Evolutionary conservation across 2,797 vertebrate genomes (phyloP).

Genomic region (Myotis vivesi): DNA sequence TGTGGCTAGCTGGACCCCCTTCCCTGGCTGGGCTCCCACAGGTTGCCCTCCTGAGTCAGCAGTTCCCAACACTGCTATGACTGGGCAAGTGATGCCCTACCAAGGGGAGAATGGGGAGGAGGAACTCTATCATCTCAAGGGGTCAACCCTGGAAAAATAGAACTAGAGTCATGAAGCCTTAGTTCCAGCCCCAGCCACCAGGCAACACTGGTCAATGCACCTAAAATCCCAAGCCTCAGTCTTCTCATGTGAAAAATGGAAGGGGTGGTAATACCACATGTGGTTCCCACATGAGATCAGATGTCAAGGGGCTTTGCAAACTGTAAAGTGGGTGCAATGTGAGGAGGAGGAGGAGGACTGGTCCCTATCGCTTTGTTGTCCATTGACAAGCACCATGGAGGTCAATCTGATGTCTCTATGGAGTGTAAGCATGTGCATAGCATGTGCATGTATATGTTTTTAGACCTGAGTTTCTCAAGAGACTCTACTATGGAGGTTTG

Average conservation of each 20-base stretch:
- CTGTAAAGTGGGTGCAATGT: not conserved
- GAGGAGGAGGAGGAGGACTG: not conserved
- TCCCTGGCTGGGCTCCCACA: not conserved
- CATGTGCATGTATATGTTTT: not conserved
- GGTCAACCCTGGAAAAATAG: not conserved
- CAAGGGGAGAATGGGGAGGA: not conserved
- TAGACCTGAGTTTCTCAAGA: conserved; percentile 54
- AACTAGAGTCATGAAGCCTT: not conserved
- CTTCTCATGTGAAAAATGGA: not conserved
- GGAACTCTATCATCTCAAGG: not conserved
- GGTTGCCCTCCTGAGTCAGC: not conserved
- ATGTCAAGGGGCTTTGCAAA: not conserved
- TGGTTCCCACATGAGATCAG: not conserved
- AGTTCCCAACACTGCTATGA: not conserved
- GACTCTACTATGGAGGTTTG: conserved; percentile 68
- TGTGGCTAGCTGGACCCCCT: not conserved
- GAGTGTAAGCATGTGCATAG: not conserved
- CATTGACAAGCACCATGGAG: not conserved
- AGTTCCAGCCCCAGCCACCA: not conserved
- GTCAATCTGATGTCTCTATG: not conserved
- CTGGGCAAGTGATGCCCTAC: not conserved
- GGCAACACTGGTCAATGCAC: not conserved
- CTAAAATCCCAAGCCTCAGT: not conserved
- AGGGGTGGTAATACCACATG: not conserved
- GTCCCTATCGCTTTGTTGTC: not conserved